Evolutionary conservation across 2,888 invertebrate species (phyloP), one percentile per base, ranked within the genome.

Genomic region (Tetramorium bicarinatum): DNA sequence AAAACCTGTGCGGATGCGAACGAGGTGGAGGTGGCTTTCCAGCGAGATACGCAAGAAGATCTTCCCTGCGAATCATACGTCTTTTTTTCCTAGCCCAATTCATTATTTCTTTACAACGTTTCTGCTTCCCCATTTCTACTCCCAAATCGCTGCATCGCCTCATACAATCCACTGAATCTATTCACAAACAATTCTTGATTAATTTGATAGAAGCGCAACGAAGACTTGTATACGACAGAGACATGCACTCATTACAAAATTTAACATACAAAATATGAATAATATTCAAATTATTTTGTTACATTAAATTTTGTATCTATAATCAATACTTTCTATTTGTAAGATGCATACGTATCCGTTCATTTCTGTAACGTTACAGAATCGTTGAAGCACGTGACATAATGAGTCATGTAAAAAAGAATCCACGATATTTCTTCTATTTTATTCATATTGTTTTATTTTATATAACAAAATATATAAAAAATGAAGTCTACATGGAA

Each of bases 51-150:
- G 97, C 97, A 91, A 97, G 95, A 41, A 98, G 95, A 93, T 98
- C 97, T 92, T 98, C 97, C 59, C 97, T 95, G 41, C 97, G 96
- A 90, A 98, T 97, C 94, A 97, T 96, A 89, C 97, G 96, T 94
- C 97, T 96, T 94, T 96, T 96, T 95, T 97, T 97, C 89, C 96
- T 96, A 21, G 97, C 97, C 97, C 97, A 97, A 91, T 97, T 96
- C 90, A 97, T 96, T 91, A 97, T 95, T 95, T 97, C 97, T 94
- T 96, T 96, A 92, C 97, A 97, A 92, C 97, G 96, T 93, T 96
- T 96, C 94, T 97, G 97, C 94, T 96, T 96, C 85, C 97, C 97
- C 94, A 96, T 96, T 93, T 97, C 97, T 89, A 96, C 95, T 59
- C 97, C 97, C 91, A 97, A 93, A 90, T 97, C 97, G 91, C 96